A percentile compares a stretch with the other conserved stretches of the same genome.
These are phyloP conservation scores for Mungos mungo DNA, from an alignment of 2,113 vertebrate genomes.

Conservation along the genomic window DNA sequence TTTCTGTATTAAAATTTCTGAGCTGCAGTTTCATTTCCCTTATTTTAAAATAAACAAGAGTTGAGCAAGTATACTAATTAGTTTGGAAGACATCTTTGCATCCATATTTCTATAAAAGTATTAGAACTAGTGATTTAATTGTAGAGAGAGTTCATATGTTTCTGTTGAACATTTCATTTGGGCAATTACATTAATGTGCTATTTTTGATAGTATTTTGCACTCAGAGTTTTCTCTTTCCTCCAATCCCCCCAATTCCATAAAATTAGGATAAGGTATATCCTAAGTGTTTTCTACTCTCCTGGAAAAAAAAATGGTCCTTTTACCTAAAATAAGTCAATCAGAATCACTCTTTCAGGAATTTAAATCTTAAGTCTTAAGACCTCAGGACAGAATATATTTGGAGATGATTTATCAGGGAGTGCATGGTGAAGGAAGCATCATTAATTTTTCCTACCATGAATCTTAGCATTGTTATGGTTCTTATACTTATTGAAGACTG, in stretches of 20 bases:
- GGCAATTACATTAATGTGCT: neutral
- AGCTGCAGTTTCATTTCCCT: neutral
- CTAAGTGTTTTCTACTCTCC: neutral
- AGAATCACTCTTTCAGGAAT: neutral
- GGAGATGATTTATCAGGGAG: neutral
- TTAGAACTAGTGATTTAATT: accelerated
- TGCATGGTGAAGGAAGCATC: neutral
- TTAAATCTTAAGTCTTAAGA: neutral
- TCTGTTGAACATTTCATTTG: neutral
- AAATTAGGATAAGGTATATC: no score
- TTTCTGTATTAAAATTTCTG: neutral
- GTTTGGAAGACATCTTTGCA: neutral
- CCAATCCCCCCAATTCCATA: neutral
- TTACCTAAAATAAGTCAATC: neutral
- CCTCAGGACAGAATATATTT: neutral
- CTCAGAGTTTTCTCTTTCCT: neutral
- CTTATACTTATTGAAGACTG: neutral
- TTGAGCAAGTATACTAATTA: neutral
- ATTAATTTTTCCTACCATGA: neutral
- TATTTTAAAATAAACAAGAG: slow-evolving; percentile 1
- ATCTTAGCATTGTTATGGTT: neutral
- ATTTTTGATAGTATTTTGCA: neutral
- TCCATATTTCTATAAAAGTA: neutral
- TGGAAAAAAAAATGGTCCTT: neutral
- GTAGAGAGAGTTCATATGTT: neutral